Base-by-base conservation (phyloP, 1,140 invertebrate genomes). In the Reticulitermes speratus region DNA sequence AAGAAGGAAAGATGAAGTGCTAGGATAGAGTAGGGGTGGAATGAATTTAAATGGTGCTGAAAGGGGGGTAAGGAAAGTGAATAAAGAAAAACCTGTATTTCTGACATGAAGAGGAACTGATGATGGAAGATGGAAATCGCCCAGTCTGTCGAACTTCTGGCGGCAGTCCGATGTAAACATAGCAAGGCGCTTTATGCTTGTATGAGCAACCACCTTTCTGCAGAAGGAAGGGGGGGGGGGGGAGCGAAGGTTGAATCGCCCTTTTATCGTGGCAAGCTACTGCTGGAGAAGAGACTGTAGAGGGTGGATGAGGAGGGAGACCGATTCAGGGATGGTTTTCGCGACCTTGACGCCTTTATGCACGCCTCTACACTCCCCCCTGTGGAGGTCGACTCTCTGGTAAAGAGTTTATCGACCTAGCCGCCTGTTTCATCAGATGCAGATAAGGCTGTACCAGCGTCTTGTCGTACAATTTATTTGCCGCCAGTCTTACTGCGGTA, bases 261-360 rank as follows among this genome's bases (percentile, higher is more conserved):
- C 7, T 65, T 65, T 65, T 65, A 65, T 65, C 59, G 59, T 12
- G 59, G 21, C 16, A 12, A 65, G 16, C 59, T 65, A 65, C 59
- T 12, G 59, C 59, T 7, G 19, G 12, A 65, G 59, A 65, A 65
- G 21, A 65, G 59, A 19, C 59, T 12, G 7, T 19, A 7, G 59
- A n/a, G 59, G 19, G 59, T 19, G 19, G 25, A 65, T 12, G 8
- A 19, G 21, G 59, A 65, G 59, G 59, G 59, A 21, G 59, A 19
- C 21, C 59, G 59, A 65, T 65, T 65, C 19, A 19, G 12, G 59
- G 59, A 65, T 19, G 59, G 59, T 65, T 65, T 65, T 65, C 59
- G 59, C 59, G 59, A 65, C 59, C 59, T 65, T 65, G 59, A 65
- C 59, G 59, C 59, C 59, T 65, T 65, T 65, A 65, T 65, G 59